phyloP scores from a whole-genome alignment of 2,797 vertebrate genomes.

The Aratinga solstitialis region DNA sequence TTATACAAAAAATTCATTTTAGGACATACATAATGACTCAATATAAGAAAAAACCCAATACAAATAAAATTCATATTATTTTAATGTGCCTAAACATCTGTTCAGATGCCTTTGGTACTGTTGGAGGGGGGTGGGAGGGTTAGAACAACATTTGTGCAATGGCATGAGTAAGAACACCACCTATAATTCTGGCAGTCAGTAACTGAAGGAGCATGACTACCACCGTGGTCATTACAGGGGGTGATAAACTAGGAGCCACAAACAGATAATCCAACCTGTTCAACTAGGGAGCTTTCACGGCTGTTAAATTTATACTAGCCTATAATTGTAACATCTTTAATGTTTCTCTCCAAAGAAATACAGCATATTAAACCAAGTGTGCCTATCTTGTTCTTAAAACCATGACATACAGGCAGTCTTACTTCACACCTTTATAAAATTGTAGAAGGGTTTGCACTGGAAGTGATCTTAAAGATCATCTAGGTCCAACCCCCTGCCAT shows the following conservation, averaged over 20 bases:
- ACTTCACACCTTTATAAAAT: not conserved
- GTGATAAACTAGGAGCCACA: not conserved
- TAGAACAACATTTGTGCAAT: not conserved
- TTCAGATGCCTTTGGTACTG: not conserved
- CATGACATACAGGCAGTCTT: not conserved
- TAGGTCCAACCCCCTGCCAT: not conserved
- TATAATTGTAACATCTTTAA: not conserved
- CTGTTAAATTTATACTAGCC: not conserved
- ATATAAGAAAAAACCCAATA: not conserved
- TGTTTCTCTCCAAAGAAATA: not conserved
- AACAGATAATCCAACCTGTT: not conserved
- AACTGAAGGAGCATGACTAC: not conserved
- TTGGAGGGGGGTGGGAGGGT: rapidly evolving
- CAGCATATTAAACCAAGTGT: not conserved
- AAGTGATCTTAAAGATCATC: not conserved
- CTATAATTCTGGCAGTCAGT: not conserved
- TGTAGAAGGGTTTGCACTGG: not conserved
- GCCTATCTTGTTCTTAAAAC: not conserved
- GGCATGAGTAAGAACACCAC: not conserved
- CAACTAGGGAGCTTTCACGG: not conserved
- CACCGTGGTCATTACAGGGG: rapidly evolving
- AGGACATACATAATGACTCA: not conserved
- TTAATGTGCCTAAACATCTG: not conserved
- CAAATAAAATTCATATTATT: not conserved
- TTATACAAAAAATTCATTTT: not conserved